Base-by-base conservation (phyloP, 2,888 invertebrate species). In the Leptarthrus brevirostris region DNA sequence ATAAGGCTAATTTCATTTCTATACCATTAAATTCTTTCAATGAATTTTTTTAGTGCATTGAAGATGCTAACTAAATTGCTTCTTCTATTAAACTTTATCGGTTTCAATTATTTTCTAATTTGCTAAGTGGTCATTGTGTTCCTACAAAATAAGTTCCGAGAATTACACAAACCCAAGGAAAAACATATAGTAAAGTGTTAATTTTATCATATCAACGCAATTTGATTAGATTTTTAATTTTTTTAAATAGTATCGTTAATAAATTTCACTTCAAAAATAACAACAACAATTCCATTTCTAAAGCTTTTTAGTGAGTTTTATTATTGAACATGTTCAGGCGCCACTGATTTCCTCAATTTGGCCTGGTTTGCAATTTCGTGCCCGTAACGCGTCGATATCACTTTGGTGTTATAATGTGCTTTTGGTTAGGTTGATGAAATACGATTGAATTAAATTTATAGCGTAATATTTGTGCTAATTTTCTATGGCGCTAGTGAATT, bases 211-310 rank as follows among this genome's bases (percentile, higher is more conserved):
- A n/a, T n/a, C 30, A 72, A 30, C 49, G 3, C 18, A 58, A 12
- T 40, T 71, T 40, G 18, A 54, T 3, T 52, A 52, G 52, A 52
- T 22, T 18, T 69, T 52, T 49, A 16, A 6, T 52, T 52, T 69
- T 34, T 49, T 18, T 69, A 52, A 26, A 49, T 69, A 52, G 26
- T 34, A 54, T 54, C 44, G 16, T 44, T 44, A 54, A 71, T 40
- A 54, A 53, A 71, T 71, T 26, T 44, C 40, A 54, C 18, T 26
- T 54, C 14, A 54, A 44, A 54, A 54, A 54, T 71, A 72, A 72
- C 72, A 72, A 72, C 72, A 72, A 72, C 72, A 72, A 72, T 72
- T 72, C 72, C 72, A 34, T 72, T 58, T 72, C 72, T 72, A 72
- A 72, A 72, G 72, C 72, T 72, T 72, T 72, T 44, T 49, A 49